Base-by-base conservation (phyloP, 2,888 invertebrate species). In the Eupithecia vulgata region DNA sequence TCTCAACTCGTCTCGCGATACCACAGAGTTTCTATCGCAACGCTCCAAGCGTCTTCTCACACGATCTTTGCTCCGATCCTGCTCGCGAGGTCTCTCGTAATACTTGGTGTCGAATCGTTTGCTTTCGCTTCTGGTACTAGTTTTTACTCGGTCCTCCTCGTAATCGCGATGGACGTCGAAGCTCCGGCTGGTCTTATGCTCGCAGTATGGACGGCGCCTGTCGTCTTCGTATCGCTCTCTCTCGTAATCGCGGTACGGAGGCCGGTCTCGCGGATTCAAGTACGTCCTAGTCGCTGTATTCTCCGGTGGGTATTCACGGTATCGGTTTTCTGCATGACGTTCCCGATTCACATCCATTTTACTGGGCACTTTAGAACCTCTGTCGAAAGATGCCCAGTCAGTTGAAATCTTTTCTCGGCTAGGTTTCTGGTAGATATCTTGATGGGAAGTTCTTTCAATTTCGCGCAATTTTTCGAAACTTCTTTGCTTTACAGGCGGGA, bases 131-230 rank as follows among this genome's bases (percentile, higher is more conserved):
- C 93, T 84, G 5, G 87, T 77, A 0, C 89, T 88, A 52, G 86
- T 85, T 5, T 88, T 84, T 34, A 76, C 82, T 71, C 87, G 82
- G 1, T 88, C 88, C 5, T 90, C 91, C 0, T 90, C 89, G 45
- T 86, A 89, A 4, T 91, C 88, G 52, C 90, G 85, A 1, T 85
- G 86, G 2, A 87, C 76, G 6, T 93, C 92, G 65, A 89, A 93
- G 72, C 93, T 93, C 72, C 92, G 85, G 71, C 91, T 92, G 1
- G 90, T 87, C 71, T 88, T 92, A 68, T 91, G 89, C 35, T 90
- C 92, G 45, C 84, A 86, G 25, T 80, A 84, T 1, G 4, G 37
- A 71, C 84, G 84, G 13, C 65, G 65, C 40, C 40, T 65, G 21
- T 65, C 65, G 21, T 65, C 40, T 7, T 65, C 65, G 65, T 65